Evolutionary conservation across 2,797 vertebrate genomes (phyloP).

Genomic region (Adelosebastes latens): DNA sequence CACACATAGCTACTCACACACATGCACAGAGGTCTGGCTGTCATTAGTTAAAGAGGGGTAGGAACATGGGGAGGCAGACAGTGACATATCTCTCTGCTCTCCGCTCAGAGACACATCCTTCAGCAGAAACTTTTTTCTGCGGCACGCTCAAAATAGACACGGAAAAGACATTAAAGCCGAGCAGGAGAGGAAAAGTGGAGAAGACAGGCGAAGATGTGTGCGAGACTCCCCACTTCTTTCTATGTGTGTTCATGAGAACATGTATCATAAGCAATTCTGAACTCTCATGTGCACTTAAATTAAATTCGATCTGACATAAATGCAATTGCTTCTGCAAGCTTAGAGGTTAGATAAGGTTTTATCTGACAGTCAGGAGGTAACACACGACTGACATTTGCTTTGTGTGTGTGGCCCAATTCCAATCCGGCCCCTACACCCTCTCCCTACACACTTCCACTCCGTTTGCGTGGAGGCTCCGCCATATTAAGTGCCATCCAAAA

Average conservation of each 20-base stretch:
- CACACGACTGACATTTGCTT: constrained; percentile 39
- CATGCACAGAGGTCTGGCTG: constrained; percentile 47
- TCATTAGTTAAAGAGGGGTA: constrained; percentile 76
- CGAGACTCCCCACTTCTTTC: constrained; percentile 35
- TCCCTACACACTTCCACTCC: no score
- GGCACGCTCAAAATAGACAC: constrained; percentile 76
- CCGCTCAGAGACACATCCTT: constrained; percentile 78
- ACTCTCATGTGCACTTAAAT: constrained; percentile 44
- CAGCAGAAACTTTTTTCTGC: constrained; percentile 73
- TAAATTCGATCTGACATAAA: constrained; percentile 52
- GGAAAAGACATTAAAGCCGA: constrained; percentile 81
- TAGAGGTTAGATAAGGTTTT: constrained; percentile 44
- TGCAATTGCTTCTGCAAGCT: constrained; percentile 38
- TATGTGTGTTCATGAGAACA: constrained; percentile 41
- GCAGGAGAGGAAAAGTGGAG: constrained; percentile 61
- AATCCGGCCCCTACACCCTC: no score
- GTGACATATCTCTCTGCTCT: constrained; percentile 76
- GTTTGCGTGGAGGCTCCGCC: no score
- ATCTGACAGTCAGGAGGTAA: constrained; percentile 42
- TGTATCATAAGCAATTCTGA: constrained; percentile 41
- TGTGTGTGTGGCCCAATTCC: neutral
- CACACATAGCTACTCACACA: neutral
- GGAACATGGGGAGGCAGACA: constrained; percentile 71
- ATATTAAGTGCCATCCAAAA: no score
- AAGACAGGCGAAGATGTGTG: constrained; percentile 66